Percentiles rank a stretch among this genome's conserved stretches.
These are phyloP conservation scores for Chrysina gloriosa DNA, from an alignment of 2,888 invertebrate genomes.

Conservation along the genomic window DNA sequence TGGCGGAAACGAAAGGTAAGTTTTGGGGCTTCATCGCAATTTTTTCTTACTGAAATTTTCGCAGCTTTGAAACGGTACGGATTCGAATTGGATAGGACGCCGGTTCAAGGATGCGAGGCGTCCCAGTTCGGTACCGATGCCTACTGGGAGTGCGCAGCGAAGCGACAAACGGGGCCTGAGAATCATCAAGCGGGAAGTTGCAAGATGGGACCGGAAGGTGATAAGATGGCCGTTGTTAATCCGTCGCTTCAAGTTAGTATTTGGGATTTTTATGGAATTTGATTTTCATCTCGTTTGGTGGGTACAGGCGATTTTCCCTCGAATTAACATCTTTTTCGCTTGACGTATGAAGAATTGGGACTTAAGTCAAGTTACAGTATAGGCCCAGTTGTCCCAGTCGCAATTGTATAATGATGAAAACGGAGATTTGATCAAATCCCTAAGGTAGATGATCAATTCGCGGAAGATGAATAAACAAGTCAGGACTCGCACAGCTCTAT, in stretches of 20 bases:
- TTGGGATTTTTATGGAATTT: too few species aligned
- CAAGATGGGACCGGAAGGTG: slow-evolving; percentile 71
- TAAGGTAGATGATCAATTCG: too few species aligned
- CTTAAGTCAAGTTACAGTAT: too few species aligned
- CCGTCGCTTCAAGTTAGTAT: slow-evolving; percentile 58
- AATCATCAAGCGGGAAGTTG: slow-evolving; percentile 76
- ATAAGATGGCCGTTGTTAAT: slow-evolving; percentile 71
- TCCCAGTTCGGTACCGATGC: slow-evolving; percentile 76
- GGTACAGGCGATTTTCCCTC: too few species aligned
- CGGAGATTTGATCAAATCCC: too few species aligned
- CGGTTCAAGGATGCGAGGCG: slow-evolving; percentile 80
- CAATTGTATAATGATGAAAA: too few species aligned
- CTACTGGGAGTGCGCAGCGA: slow-evolving; percentile 73
- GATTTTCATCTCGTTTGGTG: too few species aligned
- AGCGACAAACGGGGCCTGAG: slow-evolving; percentile 71
- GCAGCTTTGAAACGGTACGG: slow-evolving; percentile 73
- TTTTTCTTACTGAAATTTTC: slow-evolving; percentile 30
- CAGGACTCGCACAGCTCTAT: too few species aligned
- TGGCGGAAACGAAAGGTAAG: slow-evolving; percentile 77
- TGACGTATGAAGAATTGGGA: too few species aligned
- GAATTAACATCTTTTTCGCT: too few species aligned
- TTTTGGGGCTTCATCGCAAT: neutral
- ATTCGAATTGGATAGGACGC: slow-evolving; percentile 79
- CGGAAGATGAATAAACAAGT: too few species aligned
- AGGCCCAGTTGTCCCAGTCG: too few species aligned